Base-by-base conservation (phyloP, 2,888 invertebrate species). In the Nomada goodeniana region DNA sequence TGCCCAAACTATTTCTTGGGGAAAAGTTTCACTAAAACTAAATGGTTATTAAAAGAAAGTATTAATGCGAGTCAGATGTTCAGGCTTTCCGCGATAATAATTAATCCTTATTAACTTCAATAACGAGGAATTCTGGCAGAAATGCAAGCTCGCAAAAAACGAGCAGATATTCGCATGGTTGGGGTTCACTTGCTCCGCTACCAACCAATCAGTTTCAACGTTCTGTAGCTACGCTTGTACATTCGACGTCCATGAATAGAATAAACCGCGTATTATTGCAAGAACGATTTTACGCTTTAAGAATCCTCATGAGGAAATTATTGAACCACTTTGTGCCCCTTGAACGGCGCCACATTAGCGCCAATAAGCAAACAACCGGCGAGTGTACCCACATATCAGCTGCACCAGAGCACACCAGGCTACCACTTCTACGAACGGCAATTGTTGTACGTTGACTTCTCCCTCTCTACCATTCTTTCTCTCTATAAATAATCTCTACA, bases 401-500 rank as follows among this genome's bases (percentile, higher is more conserved):
- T 42, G 53, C 57, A 69, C 55, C 57, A 42, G 57, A 42, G 57
- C 10, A 13, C 57, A 23, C 7, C 64, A 71, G 55, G 60, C 67
- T 73, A 77, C 57, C 75, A 81, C 44, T 83, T 87, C 86, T 88
- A 82, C 83, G 85, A 86, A 83, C 80, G 78, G 68, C 88, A 88
- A 88, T 88, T 88, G 86, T 88, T 86, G 83, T 80, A 83, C 88
- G 57, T 13, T n/a, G 11, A 13, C 7, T 11, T 23, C 67, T 53
- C 69, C 26, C 9, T 42, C 50, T 11, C 70, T 44, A 20, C 9
- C 23, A 15, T 29, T 2, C 26, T 52, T n/a, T 23, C 63, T 23
- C 84, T 84, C 85, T 88, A 86, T 88, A 88, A 88, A 88, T 88
- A 88, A 88, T 88, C 86, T 80, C 74, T 74, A 81, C 81, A 86